A percentile compares a stretch with the other conserved stretches of the same genome.
These are phyloP conservation scores for Recurvirostra avosetta DNA, from an alignment of 2,113 vertebrate genomes.

Conservation along the genomic window DNA sequence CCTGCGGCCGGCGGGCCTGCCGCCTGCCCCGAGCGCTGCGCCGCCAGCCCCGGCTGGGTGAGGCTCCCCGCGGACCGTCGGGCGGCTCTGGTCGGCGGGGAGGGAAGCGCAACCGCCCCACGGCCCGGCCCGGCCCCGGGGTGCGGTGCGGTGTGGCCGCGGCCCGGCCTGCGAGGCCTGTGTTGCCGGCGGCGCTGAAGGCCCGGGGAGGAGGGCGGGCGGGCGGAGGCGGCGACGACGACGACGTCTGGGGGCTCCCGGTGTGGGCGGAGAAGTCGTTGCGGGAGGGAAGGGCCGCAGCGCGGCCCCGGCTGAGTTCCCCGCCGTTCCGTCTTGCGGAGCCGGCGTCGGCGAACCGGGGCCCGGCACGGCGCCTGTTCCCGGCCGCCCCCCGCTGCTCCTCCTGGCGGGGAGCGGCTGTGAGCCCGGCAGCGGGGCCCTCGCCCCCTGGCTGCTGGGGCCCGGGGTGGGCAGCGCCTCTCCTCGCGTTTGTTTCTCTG, in stretches of 20 bases:
- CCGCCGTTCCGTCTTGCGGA: neutral
- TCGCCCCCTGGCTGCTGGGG: neutral
- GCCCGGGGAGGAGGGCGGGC: neutral
- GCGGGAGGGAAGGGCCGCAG: neutral
- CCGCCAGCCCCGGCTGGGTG: neutral
- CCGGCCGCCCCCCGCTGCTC: neutral
- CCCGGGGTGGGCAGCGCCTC: neutral
- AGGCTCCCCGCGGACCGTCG: neutral
- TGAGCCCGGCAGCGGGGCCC: neutral
- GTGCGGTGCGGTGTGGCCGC: neutral
- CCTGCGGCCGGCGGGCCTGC: constrained; percentile 7
- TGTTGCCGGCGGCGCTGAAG: neutral
- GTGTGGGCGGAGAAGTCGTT: neutral
- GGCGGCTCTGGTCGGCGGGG: neutral
- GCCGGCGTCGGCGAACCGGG: neutral
- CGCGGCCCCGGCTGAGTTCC: neutral
- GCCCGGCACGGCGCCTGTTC: neutral
- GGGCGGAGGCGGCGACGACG: neutral
- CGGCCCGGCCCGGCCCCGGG: neutral
- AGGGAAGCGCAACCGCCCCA: neutral
- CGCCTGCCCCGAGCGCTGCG: neutral
- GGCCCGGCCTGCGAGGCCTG: neutral
- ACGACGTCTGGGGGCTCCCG: neutral
- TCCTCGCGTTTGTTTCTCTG: neutral
- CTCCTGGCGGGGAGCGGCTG: neutral